A percentile compares a stretch with the other conserved stretches of the same genome.
Evolutionary conservation across 2,797 vertebrate genomes (phyloP).

Genomic region (Cercopithecus neglectus): DNA sequence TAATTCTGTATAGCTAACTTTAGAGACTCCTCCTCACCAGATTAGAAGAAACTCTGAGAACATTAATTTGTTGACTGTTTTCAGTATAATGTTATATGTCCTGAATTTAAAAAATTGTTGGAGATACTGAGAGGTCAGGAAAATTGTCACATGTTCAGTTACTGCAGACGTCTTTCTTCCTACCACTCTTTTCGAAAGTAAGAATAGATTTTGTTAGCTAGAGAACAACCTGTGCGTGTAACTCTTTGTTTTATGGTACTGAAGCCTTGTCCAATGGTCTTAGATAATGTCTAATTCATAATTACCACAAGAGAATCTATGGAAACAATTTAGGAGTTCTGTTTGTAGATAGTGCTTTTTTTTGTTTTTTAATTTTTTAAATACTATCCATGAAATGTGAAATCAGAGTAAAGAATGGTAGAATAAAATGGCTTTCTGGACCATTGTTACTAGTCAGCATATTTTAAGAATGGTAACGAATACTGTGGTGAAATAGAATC

Average conservation of each 20-base stretch:
- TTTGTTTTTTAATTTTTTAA: neutral
- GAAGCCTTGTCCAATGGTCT: neutral
- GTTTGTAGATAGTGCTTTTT: neutral
- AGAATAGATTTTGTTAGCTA: constrained; percentile 7
- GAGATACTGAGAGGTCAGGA: constrained; percentile 15
- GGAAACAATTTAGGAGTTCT: constrained; percentile 13
- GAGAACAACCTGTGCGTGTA: neutral
- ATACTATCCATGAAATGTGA: constrained; percentile 9
- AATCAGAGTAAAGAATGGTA: constrained; percentile 1
- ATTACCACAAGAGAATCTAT: constrained; percentile 21
- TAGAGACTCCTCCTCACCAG: neutral
- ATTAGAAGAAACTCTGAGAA: neutral
- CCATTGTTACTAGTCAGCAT: neutral
- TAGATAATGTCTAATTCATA: constrained; percentile 32
- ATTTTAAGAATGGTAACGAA: constrained; percentile 33
- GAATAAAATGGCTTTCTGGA: neutral
- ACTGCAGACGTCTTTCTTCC: neutral
- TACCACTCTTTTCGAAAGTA: constrained; percentile 6
- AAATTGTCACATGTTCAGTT: constrained; percentile 41
- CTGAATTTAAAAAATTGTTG: constrained; percentile 31
- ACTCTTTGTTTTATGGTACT: constrained; percentile 6
- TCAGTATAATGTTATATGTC: constrained; percentile 7
- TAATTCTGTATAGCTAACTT: constrained; percentile 27
- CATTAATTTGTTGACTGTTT: constrained; percentile 32
- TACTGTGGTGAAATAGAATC: neutral